phyloP scores from a whole-genome alignment of 1,140 invertebrate species.

The Caerostris extrusa region DNA sequence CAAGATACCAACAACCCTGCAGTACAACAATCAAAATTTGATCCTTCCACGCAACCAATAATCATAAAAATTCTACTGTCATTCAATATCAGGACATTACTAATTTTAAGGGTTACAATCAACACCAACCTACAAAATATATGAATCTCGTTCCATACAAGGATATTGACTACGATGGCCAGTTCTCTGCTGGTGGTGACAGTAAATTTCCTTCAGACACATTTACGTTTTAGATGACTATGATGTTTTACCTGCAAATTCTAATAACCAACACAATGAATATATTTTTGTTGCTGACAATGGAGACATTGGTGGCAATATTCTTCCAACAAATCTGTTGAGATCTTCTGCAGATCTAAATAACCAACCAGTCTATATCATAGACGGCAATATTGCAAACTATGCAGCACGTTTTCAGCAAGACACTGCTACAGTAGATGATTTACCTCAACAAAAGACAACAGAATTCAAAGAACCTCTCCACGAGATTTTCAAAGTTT shows the following conservation, averaged over 20 bases:
- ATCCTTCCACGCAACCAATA: background rate
- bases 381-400: background rate
- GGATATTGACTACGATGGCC: background rate
- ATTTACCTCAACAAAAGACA: background rate
- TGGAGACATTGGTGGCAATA: background rate
- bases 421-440: background rate
- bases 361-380: background rate
- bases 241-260: background rate
- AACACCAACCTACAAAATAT: background rate
- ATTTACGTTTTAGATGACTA: background rate
- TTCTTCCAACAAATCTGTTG: background rate
- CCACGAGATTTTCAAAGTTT: background rate
- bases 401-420: background rate
- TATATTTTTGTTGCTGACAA: background rate
- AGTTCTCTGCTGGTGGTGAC: background rate
- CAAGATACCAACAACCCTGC: background rate
- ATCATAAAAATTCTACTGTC: background rate
- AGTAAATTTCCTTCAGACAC: background rate
- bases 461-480: background rate
- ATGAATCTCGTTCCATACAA: background rate
- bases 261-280: background rate
- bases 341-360: background rate
- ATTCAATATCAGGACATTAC: background rate
- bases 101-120: background rate
- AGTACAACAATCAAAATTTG: background rate